Base-by-base conservation (phyloP, 2,888 invertebrate genomes). In the Cryptus viduatorius region DNA sequence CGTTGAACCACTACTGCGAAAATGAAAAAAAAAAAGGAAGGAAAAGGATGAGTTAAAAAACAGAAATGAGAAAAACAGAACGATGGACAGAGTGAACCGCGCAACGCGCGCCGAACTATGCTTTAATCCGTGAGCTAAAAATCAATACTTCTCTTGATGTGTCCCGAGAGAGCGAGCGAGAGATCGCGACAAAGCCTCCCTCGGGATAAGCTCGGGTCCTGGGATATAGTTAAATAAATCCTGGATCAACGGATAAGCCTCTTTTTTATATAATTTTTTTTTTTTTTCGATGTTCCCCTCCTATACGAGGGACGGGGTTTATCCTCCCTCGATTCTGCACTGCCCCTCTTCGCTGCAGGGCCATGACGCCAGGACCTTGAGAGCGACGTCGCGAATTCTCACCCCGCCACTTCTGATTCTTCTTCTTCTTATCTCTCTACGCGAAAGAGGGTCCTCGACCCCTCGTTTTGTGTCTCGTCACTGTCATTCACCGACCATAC, bases 191-290 rank as follows among this genome's bases (percentile, higher is more conserved):
- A 92, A 93, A 93, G 92, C 92, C 92, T 92, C 92, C 92, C 93
- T 89, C 90, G 92, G 93, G 93, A 93, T 93, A 93, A 93, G 92
- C 93, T 90, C 91, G 89, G 88, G 75, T 81, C 78, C 90, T 89
- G 91, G 92, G 92, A 89, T 92, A 92, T 93, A 93, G 92, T 93
- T 93, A 93, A 93, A 93, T 93, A 93, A 93, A 93, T 93, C 93
- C 93, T 88, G 93, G 93, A 93, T 93, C 93, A 93, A 93, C 92
- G 93, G 93, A 93, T 93, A 91, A 93, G 92, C 90, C 91, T 72
- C 91, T 90, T 91, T 90, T 93, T 92, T 91, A 89, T 90, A 89
- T 89, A 89, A 89, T 89, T 89, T 87, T 88, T 87, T 89, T 89
- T 86, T 85, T 68, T 67, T 64, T 46, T 81, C 59, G 31, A 61